phyloP scores from a whole-genome alignment of 1,140 invertebrate genomes.

The Nephila pilipes region DNA sequence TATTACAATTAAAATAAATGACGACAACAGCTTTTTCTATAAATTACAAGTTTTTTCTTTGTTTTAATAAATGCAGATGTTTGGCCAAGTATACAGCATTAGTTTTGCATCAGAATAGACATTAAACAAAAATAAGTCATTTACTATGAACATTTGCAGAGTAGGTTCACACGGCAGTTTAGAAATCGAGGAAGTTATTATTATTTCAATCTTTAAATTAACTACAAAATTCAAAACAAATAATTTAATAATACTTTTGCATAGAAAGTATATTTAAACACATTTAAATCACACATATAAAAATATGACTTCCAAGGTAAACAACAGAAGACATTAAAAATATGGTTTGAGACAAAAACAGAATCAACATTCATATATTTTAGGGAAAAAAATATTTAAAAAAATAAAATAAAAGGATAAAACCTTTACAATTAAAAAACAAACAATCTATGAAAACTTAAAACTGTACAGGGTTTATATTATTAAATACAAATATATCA shows the following conservation, averaged over 20 bases:
- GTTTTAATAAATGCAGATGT: slow-evolving; percentile 60
- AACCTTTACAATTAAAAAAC: not conserved
- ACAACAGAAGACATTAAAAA: not conserved
- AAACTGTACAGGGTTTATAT: not conserved
- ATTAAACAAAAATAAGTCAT: not conserved
- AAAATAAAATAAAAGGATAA: slow-evolving; percentile 4
- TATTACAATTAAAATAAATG: too few species aligned
- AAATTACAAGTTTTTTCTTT: not conserved
- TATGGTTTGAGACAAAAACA: too few species aligned
- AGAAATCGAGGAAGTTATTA: not conserved
- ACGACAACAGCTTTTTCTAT: not conserved
- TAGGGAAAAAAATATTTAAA: not conserved
- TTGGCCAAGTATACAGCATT: slow-evolving; percentile 39
- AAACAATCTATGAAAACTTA: not conserved
- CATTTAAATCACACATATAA: not conserved
- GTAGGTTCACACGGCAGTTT: not conserved
- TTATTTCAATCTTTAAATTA: not conserved
- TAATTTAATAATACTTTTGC: not conserved
- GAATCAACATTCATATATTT: not conserved
- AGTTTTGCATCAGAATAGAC: not conserved
- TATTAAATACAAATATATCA: not conserved
- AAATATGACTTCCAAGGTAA: not conserved
- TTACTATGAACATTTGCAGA: not conserved
- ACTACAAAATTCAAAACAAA: too few species aligned
- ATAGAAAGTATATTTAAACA: not conserved